These are phyloP conservation scores for Melanerpes formicivorus DNA, from an alignment of 2,113 vertebrate genomes.

Conservation along the genomic window DNA sequence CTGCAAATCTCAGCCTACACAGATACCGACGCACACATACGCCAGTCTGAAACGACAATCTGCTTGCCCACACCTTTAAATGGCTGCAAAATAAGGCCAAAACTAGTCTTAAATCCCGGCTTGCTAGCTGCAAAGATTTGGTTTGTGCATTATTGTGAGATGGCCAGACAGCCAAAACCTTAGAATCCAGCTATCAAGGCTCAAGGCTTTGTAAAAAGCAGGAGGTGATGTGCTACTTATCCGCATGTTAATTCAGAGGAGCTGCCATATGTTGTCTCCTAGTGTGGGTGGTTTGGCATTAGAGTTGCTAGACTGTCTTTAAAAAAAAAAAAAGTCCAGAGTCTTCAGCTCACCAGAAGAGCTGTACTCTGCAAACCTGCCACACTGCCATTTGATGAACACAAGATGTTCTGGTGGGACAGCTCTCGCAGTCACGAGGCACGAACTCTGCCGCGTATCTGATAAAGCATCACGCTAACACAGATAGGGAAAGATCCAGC, in stretches of 20 bases:
- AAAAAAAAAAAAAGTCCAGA: neutral
- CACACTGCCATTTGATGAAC: neutral
- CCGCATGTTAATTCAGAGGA: neutral
- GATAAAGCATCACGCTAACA: neutral
- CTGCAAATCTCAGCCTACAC: neutral
- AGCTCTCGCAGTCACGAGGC: neutral
- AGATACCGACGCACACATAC: rapidly evolving
- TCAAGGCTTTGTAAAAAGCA: neutral
- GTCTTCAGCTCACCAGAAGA: neutral
- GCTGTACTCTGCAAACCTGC: neutral
- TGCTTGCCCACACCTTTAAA: neutral
- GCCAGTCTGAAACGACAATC: rapidly evolving
- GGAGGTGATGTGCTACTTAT: neutral
- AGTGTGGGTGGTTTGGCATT: constrained; percentile 40
- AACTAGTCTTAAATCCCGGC: rapidly evolving
- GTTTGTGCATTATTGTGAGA: rapidly evolving
- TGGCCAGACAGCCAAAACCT: neutral
- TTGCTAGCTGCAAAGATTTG: rapidly evolving
- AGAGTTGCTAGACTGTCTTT: constrained; percentile 41
- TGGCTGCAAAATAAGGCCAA: rapidly evolving
- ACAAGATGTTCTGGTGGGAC: neutral
- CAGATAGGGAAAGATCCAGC: neutral
- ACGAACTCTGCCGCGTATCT: rapidly evolving
- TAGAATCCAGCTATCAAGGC: neutral
- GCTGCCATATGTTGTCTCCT: constrained; percentile 43